Percentiles rank a stretch among this genome's conserved stretches.
phyloP scores from a whole-genome alignment of 2,888 invertebrate species.

The Spilosoma lubricipeda region DNA sequence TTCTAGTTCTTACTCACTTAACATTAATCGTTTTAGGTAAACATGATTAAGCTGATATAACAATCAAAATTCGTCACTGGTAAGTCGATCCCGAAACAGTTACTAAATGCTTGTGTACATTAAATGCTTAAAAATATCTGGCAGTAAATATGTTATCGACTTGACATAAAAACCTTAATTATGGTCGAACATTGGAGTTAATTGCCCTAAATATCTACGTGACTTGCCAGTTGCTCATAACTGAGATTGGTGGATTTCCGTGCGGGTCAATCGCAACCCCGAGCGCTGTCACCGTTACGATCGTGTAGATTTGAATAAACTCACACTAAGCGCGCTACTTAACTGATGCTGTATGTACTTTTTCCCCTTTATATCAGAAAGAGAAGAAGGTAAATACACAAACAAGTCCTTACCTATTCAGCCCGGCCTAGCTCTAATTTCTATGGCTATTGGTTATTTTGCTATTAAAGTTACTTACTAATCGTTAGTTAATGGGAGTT shows the following conservation, averaged over 20 bases:
- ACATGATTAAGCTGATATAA: conserved; percentile 70
- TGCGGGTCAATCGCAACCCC: no score
- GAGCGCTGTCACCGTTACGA: no score
- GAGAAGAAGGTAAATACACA: background rate
- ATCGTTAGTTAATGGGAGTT: no score
- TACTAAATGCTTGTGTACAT: conserved; percentile 14
- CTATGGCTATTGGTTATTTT: no score
- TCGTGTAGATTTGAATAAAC: no score
- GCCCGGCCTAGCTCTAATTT: background rate
- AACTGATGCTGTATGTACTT: background rate
- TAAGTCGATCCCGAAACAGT: conserved; percentile 53
- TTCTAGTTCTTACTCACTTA: conserved; percentile 27
- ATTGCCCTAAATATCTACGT: background rate
- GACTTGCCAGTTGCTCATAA: background rate
- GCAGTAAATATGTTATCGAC: conserved; percentile 46
- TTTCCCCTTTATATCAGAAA: background rate
- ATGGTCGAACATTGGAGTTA: background rate
- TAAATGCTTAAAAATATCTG: conserved; percentile 36
- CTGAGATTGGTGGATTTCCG: no score
- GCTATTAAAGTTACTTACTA: no score
- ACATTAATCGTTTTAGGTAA: conserved; percentile 74
- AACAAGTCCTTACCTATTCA: background rate
- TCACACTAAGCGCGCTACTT: no score
- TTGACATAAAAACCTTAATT: background rate
- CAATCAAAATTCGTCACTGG: conserved; percentile 56